Conservation (phyloP, 2,888 invertebrate species). For the Lasioglossum malachurum region DNA sequence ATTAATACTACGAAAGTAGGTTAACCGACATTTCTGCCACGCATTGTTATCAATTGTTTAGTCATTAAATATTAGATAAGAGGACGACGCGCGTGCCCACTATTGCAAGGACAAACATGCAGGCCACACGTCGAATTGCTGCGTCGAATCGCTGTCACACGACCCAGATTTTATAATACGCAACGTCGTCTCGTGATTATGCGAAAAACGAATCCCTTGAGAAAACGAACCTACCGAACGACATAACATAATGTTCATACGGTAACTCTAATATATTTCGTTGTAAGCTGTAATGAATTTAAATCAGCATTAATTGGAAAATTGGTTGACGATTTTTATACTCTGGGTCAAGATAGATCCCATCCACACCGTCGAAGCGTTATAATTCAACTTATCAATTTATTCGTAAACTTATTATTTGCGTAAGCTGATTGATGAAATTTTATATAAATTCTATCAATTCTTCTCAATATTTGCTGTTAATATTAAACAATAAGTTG, state of each 20-base stretch:
- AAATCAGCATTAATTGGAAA: no score
- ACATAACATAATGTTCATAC: no score
- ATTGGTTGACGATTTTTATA: neutral
- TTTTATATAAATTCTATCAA: no score
- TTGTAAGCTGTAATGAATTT: no score
- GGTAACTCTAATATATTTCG: no score
- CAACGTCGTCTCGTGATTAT: neutral
- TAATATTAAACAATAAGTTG: neutral
- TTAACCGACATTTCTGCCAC: slow-evolving; percentile 16
- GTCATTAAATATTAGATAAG: slow-evolving; percentile 41
- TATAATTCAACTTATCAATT: no score
- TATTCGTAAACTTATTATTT: no score
- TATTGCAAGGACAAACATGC: slow-evolving; percentile 24
- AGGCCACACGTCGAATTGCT: neutral
- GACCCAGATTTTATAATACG: neutral
- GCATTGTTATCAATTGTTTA: slow-evolving; percentile 48
- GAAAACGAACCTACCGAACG: no score
- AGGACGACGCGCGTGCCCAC: slow-evolving; percentile 10
- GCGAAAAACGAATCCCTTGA: no score
- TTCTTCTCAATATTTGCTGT: neutral
- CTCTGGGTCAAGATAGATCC: no score
- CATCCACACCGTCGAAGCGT: no score
- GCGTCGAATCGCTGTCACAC: neutral
- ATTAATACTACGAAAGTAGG: slow-evolving; percentile 43
- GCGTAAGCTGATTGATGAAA: no score